Evolutionary conservation across 2,888 invertebrate species (phyloP).

Genomic region (Stenoptilia bipunctidactyla): DNA sequence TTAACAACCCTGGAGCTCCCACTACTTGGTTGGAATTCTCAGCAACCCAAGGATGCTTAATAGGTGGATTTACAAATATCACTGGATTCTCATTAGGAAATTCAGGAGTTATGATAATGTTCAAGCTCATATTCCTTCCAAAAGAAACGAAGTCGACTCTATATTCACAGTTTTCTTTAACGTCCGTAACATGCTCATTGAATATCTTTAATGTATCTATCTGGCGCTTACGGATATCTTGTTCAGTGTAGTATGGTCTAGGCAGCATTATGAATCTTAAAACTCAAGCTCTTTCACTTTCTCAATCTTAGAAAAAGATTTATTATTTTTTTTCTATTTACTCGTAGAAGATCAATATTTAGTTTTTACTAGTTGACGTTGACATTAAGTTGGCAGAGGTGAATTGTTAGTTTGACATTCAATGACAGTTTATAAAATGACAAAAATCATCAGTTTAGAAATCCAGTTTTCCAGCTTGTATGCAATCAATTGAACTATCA

Average conservation of each 20-base stretch:
- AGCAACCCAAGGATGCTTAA: slow-evolving; percentile 81
- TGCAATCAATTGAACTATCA: no score
- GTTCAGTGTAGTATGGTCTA: slow-evolving; percentile 66
- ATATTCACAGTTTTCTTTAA: slow-evolving; percentile 79
- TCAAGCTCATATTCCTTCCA: slow-evolving; percentile 74
- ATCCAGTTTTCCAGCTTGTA: no score
- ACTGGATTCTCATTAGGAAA: slow-evolving; percentile 84
- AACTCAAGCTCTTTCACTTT: neutral
- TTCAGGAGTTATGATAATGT: slow-evolving; percentile 75
- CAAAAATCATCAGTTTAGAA: no score
- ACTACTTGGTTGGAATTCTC: slow-evolving; percentile 76
- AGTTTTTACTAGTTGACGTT: no score
- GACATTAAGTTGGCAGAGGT: no score
- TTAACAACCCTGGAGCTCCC: slow-evolving; percentile 81
- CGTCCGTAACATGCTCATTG: slow-evolving; percentile 83
- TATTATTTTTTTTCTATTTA: no score
- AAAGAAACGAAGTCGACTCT: slow-evolving; percentile 78
- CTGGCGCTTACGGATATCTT: slow-evolving; percentile 76
- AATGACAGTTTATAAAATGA: no score
- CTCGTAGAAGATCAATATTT: no score
- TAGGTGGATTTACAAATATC: slow-evolving; percentile 75
- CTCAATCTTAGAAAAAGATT: no score
- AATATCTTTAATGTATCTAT: slow-evolving; percentile 87
- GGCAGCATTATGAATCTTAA: slow-evolving; percentile 53
- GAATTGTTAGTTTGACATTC: no score